A percentile compares a stretch with the other conserved stretches of the same genome.
Conservation (phyloP, 2,113 vertebrate species). For the Lophotis ruficrista region DNA sequence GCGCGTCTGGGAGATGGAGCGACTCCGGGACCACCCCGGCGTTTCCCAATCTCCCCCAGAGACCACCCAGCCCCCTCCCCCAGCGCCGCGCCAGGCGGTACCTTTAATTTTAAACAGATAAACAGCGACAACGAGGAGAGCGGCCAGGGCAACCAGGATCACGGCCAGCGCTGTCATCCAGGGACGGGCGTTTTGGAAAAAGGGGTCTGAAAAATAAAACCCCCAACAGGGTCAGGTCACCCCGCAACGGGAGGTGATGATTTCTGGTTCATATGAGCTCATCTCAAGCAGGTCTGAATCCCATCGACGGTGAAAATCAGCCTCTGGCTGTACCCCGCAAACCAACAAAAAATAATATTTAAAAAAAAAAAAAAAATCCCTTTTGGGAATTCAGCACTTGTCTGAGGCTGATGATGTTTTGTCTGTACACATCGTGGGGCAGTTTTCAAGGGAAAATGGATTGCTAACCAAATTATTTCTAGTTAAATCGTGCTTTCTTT, state of each 20-base stretch:
- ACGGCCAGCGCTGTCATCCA: background rate
- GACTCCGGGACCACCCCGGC: rapidly evolving
- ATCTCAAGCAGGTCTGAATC: background rate
- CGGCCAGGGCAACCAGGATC: background rate
- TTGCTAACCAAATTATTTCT: background rate
- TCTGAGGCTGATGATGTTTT: background rate
- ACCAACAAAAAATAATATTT: background rate
- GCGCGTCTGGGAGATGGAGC: background rate
- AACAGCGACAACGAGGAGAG: rapidly evolving
- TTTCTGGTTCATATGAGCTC: background rate
- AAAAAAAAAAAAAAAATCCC: too few species aligned
- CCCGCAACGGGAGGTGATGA: too few species aligned
- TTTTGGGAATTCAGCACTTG: background rate
- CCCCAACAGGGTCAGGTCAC: background rate
- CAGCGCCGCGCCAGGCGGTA: rapidly evolving
- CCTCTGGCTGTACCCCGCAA: background rate
- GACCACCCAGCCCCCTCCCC: background rate
- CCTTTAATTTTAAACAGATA: background rate
- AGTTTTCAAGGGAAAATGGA: background rate
- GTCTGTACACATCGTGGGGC: too few species aligned
- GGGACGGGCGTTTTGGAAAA: background rate
- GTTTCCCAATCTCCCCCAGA: too few species aligned
- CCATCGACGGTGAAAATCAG: background rate
- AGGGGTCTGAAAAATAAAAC: background rate
- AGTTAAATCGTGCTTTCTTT: background rate